These are phyloP conservation scores for Leptinotarsa texana DNA, from an alignment of 1,140 invertebrate genomes.

Conservation along the genomic window DNA sequence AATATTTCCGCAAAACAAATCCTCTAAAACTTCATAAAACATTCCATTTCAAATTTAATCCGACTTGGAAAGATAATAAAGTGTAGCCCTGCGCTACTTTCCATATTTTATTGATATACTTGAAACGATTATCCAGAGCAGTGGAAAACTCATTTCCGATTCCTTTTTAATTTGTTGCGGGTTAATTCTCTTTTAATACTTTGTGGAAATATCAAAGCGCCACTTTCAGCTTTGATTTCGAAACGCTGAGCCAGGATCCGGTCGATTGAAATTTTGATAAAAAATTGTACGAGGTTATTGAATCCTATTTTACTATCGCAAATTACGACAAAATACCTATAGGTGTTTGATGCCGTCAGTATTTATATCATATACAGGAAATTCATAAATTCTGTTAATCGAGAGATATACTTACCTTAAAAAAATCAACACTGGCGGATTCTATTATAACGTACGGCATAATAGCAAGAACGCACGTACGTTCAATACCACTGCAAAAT, in stretches of 20 bases:
- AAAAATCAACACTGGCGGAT: too few species aligned
- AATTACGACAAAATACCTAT: too few species aligned
- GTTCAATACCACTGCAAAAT: too few species aligned
- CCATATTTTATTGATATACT: slow-evolving; percentile 7
- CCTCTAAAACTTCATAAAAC: slow-evolving; percentile 5
- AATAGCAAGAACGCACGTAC: too few species aligned
- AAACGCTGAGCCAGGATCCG: neutral
- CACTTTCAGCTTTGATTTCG: neutral
- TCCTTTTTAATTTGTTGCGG: slow-evolving; percentile 17
- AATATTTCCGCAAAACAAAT: slow-evolving; percentile 1
- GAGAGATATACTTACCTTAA: too few species aligned
- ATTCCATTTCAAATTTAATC: slow-evolving; percentile 3
- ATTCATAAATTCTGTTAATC: too few species aligned
- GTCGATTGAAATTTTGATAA: neutral
- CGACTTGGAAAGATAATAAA: slow-evolving; percentile 8
- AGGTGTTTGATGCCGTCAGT: too few species aligned
- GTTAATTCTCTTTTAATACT: slow-evolving; percentile 19
- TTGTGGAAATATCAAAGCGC: slow-evolving; percentile 9
- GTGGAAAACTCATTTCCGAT: slow-evolving; percentile 17
- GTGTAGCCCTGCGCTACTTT: slow-evolving; percentile 1
- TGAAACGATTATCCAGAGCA: slow-evolving; percentile 10
- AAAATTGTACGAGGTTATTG: too few species aligned
- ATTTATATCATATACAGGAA: too few species aligned
- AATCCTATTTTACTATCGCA: too few species aligned
- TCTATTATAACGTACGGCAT: too few species aligned